A percentile compares a stretch with the other conserved stretches of the same genome.
phyloP scores from a whole-genome alignment of 2,113 vertebrate species.

The Erinaceus europaeus region DNA sequence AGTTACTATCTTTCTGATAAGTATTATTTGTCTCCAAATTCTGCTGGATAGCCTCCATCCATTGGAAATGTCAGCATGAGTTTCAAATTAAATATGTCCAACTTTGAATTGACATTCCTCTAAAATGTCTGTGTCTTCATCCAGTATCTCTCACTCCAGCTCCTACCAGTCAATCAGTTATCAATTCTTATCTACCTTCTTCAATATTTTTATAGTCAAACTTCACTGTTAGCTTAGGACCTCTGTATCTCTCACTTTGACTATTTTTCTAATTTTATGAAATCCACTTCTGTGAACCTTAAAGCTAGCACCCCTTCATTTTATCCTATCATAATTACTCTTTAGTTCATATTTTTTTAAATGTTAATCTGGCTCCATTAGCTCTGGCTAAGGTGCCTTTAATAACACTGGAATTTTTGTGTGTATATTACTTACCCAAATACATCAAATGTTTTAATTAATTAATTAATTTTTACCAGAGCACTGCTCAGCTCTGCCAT shows the following conservation, averaged over 20 bases:
- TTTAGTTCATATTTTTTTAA: background rate
- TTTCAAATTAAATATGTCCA: background rate
- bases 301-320: background rate
- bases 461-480: too few species aligned
- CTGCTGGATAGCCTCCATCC: background rate
- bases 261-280: background rate
- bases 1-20: background rate
- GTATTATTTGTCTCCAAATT: background rate
- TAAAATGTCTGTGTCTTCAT: background rate
- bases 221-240: background rate
- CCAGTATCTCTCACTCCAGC: background rate
- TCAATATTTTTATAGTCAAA: background rate
- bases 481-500: too few species aligned
- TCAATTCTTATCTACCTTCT: background rate
- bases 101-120: background rate
- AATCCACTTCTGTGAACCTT: background rate
- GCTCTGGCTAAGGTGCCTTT: background rate
- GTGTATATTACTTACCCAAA: background rate
- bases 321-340: background rate
- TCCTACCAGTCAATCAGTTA: background rate
- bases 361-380: background rate
- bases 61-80: background rate
- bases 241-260: background rate
- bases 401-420: background rate
- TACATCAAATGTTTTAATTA: background rate